Base-by-base conservation (phyloP, 2,113 vertebrate species). In the Poeciliopsis prolifica region DNA sequence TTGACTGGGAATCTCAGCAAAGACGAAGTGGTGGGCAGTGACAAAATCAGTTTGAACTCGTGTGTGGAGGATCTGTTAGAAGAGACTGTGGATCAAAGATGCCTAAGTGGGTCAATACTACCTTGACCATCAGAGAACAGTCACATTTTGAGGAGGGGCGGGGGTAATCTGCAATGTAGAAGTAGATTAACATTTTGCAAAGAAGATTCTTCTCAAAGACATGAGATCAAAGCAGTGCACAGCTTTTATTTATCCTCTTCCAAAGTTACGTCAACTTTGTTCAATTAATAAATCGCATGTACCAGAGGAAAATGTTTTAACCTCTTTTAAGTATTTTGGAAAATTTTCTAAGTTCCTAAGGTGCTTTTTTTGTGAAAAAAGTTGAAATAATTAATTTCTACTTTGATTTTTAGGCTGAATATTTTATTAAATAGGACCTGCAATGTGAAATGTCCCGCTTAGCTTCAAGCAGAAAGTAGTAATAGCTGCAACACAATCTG, bases 71-170 rank as follows among this genome's bases (percentile, higher is more conserved):
- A 94, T 91, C 89, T 91, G 88, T 92, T 87, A 86, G 92, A 93
- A 89, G 77, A 63, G 87, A 68, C 84, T 91, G 74, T 30, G 86
- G 93, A 93, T 95, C 93, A 95, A 94, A 94, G 93, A 75, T 70
- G 78, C 68, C 84, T 93, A 92, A 94, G 93, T 93, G 92, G 92
- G 91, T 89, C 92, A 93, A 83, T 92, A 93, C 92, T 92, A 95
- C 93, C 91, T 92, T 94, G 92, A 94, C 91, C 88, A 90, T 93
- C 85, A 90, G 88, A 94, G 90, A 93, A 91, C 84, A 86, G 82
- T 87, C 88, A 86, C 87, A 93, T 92, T 93, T 89, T 84, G 70
- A 85, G 76, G 81, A 77, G 68, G 82, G 78, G 82, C 3, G 84
- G 86, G 78, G 65, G 77, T 92, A 91, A 94, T 93, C 91, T 93